phyloP scores from a whole-genome alignment of 2,888 invertebrate genomes.

The Hyppa rectilinea region DNA sequence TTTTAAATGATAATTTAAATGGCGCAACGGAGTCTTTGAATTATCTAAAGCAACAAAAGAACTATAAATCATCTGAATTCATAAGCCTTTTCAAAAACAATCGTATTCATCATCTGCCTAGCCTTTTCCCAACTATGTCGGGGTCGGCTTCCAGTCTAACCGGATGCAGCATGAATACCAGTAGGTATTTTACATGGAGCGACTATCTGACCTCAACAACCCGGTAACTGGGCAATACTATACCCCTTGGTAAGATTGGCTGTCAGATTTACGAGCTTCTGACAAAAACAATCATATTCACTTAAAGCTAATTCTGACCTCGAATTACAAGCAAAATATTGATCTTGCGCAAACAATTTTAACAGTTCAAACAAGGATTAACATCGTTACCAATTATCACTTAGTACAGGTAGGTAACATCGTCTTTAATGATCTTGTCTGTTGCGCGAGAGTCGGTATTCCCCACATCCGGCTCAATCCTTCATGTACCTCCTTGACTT shows the following conservation, averaged over 20 bases:
- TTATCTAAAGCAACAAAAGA: slow-evolving; percentile 12
- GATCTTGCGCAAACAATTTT: slow-evolving; percentile 37
- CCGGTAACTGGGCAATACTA: no score
- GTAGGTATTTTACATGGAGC: no score
- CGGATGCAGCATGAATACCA: no score
- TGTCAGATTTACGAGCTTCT: no score
- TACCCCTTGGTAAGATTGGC: no score
- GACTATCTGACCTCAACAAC: no score
- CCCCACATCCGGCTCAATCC: slow-evolving; percentile 68
- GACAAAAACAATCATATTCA: background rate
- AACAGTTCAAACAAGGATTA: slow-evolving; percentile 28
- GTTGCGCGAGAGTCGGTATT: slow-evolving; percentile 62
- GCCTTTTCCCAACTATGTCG: no score
- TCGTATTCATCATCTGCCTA: no score
- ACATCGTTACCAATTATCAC: slow-evolving; percentile 33
- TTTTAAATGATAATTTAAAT: slow-evolving; percentile 43
- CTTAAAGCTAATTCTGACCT: slow-evolving; percentile 8
- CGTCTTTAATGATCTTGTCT: slow-evolving; percentile 24
- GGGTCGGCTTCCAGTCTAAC: no score
- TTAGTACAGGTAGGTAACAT: background rate
- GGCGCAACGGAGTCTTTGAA: background rate
- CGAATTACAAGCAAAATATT: slow-evolving; percentile 39
- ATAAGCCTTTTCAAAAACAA: background rate
- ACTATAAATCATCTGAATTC: background rate
- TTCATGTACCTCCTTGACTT: slow-evolving; percentile 55